These are phyloP conservation scores for Luscinia megarhynchos DNA, from an alignment of 2,797 vertebrate species.

Conservation along the genomic window DNA sequence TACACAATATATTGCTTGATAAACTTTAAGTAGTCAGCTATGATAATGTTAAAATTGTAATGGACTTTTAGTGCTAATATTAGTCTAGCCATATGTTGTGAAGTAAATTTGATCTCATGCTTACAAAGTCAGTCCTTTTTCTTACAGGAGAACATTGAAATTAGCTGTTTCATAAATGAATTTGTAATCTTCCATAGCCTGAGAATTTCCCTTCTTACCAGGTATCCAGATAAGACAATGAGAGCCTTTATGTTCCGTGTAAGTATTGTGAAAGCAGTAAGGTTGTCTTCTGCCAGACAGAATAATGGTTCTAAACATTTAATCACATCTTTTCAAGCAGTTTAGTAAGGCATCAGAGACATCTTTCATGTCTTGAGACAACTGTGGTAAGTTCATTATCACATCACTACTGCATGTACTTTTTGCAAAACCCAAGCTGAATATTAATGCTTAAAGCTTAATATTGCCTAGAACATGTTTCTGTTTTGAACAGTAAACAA, in stretches of 20 bases:
- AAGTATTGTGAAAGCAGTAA: neutral
- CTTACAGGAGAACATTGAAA: neutral
- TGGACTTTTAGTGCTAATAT: neutral
- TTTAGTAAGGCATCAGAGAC: neutral
- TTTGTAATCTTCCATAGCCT: neutral
- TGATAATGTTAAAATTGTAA: neutral
- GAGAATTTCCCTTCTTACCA: neutral
- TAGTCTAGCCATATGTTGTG: neutral
- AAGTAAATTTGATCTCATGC: neutral
- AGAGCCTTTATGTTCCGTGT: neutral
- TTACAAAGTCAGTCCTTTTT: neutral
- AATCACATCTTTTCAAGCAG: neutral
- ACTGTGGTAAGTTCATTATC: neutral
- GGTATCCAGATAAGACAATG: neutral
- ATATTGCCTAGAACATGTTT: neutral
- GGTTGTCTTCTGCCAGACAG: neutral
- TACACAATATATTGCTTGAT: neutral
- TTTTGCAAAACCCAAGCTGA: slow-evolving; percentile 15
- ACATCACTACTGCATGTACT: neutral
- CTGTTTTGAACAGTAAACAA: neutral
- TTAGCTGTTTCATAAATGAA: neutral
- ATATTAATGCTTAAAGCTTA: slow-evolving; percentile 1
- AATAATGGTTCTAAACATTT: neutral
- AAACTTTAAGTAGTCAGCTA: slow-evolving; percentile 1
- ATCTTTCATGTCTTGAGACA: neutral